Evolutionary conservation across 2,113 vertebrate genomes (phyloP).

Genomic region (Apodemus sylvaticus): DNA sequence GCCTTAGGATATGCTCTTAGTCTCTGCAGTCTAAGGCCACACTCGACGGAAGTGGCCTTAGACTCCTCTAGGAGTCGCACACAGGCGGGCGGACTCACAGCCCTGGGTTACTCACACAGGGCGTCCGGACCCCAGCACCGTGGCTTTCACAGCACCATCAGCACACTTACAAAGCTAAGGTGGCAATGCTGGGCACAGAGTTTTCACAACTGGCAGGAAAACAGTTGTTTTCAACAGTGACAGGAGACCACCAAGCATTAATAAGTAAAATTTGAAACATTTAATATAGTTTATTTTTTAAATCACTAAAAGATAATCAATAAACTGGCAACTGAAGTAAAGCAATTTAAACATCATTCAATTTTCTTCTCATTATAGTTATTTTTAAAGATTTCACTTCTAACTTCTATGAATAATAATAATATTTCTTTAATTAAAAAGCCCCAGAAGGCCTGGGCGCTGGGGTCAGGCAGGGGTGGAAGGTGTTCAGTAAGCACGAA

Average conservation of each 20-base stretch:
- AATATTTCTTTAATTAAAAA: slow-evolving; percentile 25
- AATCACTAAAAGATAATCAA: slow-evolving; percentile 1
- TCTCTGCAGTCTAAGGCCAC: slow-evolving; percentile 33
- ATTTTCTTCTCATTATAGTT: neutral
- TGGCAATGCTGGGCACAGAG: neutral
- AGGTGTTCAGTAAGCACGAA: neutral
- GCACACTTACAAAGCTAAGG: neutral
- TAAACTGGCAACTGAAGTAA: slow-evolving; percentile 5
- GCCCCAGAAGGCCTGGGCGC: neutral
- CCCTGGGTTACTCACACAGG: neutral
- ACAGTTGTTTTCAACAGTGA: slow-evolving; percentile 2
- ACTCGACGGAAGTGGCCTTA: too few species aligned
- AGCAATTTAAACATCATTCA: slow-evolving; percentile 28
- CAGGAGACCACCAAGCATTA: slow-evolving; percentile 18
- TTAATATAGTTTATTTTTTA: neutral
- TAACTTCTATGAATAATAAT: neutral
- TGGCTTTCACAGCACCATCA: neutral
- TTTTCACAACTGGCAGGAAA: neutral
- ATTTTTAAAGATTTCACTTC: slow-evolving; percentile 32
- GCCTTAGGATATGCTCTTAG: neutral
- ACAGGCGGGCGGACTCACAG: slow-evolving; percentile 1
- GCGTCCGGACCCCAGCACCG: neutral
- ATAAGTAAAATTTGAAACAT: slow-evolving; percentile 29
- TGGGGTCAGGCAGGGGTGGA: neutral
- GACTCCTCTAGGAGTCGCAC: neutral